These are phyloP conservation scores for Drosophila meridionalis DNA, from an alignment of 2,888 invertebrate species.

Conservation along the genomic window DNA sequence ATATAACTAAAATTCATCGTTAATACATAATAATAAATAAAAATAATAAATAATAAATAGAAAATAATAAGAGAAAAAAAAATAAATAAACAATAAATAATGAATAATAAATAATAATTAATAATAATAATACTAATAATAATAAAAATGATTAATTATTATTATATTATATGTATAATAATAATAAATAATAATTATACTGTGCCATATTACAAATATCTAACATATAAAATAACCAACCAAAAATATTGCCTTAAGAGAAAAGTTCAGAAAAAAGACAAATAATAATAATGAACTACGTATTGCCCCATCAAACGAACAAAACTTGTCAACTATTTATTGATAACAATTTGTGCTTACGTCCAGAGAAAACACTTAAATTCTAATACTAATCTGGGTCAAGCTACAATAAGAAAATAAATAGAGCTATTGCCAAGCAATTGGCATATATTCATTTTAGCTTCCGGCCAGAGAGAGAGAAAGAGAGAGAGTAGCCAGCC, in stretches of 20 bases:
- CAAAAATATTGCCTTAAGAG: background rate
- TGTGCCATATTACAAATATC: no score
- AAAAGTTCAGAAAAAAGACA: background rate
- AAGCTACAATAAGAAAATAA: background rate
- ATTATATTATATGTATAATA: no score
- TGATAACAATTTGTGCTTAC: background rate
- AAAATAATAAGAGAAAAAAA: background rate
- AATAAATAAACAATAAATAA: no score
- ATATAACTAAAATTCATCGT: no score
- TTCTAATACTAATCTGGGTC: background rate
- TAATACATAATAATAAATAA: no score
- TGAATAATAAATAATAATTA: no score
- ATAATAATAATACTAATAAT: no score
- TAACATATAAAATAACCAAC: no score
- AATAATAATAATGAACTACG: background rate
- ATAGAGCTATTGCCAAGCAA: background rate
- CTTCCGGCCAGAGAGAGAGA: background rate
- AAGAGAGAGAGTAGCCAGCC: background rate
- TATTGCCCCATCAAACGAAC: background rate
- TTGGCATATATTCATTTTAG: background rate
- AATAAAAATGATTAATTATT: no score
- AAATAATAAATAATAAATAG: background rate
- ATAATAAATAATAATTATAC: background rate
- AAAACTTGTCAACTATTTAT: background rate
- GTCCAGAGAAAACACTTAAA: background rate